Base-by-base conservation (phyloP, 2,113 vertebrate genomes). In the Myodes glareolus region DNA sequence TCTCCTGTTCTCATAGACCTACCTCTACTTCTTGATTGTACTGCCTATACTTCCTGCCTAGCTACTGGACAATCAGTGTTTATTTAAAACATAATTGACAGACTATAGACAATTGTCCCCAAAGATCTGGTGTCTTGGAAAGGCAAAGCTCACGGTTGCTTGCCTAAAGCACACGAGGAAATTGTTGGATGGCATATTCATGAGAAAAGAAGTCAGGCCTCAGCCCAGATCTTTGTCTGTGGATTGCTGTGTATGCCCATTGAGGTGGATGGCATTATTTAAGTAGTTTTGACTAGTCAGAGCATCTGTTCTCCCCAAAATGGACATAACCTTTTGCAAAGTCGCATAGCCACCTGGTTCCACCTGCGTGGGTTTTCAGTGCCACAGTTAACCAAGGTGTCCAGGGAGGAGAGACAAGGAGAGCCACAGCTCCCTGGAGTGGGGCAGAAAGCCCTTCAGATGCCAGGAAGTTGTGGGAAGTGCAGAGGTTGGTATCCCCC, bases 231-330 rank as follows among this genome's bases (percentile, higher is more conserved):
- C 97, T 97, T 97, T 0, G 88, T 90, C 82, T 93, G 80, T 96
- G 98, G 98, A 95, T 98, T 98, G 98, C 58, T 84, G 31, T 31
- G 55, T 91, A 73, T 94, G 94, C 92, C 90, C 94, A 90, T 80
- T 72, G 0, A 19, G 90, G 97, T 97, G 96, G 98, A 96, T 90
- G 97, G 90, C 94, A 9, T 90, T 76, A 55, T 78, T 97, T 97
- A 97, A 94, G 93, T 81, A 96, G 95, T 94, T 96, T 94, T 94
- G 93, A 95, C 98, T 98, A 97, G 96, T 96, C 82, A 95, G 63
- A 77, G 31, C 97, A 85, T 96, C 97, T 97, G 72, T 65, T 75
- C 39, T 39, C 42, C 42, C 14, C 7, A 2, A 63, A 50, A 14
- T 45, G 63, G 55, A 81, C 6, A 42, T 80, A 19, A 45, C 21